phyloP scores from a whole-genome alignment of 2,888 invertebrate genomes.

The Diarsia brunnea region DNA sequence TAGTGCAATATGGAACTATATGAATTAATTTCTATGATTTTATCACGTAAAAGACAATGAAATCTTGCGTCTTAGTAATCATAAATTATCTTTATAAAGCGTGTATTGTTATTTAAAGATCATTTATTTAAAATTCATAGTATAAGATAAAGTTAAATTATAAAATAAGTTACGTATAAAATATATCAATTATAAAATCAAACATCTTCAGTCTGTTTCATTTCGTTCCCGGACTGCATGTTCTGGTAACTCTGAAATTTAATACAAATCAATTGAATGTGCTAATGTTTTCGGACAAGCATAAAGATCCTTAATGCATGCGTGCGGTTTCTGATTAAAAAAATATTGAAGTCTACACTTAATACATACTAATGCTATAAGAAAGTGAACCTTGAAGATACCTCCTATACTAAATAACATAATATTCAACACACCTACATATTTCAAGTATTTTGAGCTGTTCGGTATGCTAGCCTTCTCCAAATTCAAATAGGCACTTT shows the following conservation, averaged over 20 bases:
- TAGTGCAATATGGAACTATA: neutral
- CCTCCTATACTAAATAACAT: neutral
- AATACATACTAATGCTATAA: neutral
- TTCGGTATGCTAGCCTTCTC: neutral
- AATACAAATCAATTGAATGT: neutral
- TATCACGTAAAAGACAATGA: neutral
- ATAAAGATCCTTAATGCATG: neutral
- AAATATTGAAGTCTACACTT: neutral
- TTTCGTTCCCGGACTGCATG: slow-evolving; percentile 48
- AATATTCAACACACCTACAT: neutral
- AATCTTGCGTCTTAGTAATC: neutral
- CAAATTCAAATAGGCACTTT: neutral
- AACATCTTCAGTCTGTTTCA: slow-evolving; percentile 53
- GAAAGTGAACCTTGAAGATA: neutral
- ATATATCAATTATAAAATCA: slow-evolving; percentile 42
- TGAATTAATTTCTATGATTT: neutral
- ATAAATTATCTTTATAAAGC: slow-evolving; percentile 23
- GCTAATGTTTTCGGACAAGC: neutral
- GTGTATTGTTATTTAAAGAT: slow-evolving; percentile 45
- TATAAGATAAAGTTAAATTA: slow-evolving; percentile 35
- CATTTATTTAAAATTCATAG: slow-evolving; percentile 44
- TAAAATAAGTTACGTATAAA: slow-evolving; percentile 35
- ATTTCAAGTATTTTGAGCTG: neutral
- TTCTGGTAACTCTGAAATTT: slow-evolving; percentile 77
- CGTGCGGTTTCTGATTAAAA: neutral